Percentiles rank a stretch among this genome's conserved stretches.
Evolutionary conservation across 2,797 vertebrate genomes (phyloP).

Genomic region (Lepilemur septentrionalis): DNA sequence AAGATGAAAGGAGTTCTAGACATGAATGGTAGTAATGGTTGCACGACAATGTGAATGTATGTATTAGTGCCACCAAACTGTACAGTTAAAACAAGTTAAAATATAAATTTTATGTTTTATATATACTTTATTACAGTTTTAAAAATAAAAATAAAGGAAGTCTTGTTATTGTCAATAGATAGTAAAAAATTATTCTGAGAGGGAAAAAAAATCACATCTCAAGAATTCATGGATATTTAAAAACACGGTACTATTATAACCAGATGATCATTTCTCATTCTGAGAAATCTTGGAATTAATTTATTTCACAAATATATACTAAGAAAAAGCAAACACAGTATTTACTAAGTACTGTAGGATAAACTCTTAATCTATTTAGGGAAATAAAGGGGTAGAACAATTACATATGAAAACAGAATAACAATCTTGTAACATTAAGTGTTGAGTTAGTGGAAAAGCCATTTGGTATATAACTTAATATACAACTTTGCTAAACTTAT

Average conservation of each 20-base stretch:
- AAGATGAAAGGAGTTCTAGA: neutral
- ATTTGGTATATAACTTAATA: neutral
- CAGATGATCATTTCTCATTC: neutral
- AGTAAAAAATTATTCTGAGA: neutral
- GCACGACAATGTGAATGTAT: neutral
- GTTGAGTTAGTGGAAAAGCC: neutral
- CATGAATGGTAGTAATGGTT: neutral
- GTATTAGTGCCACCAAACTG: neutral
- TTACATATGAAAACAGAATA: neutral
- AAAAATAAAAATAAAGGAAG: neutral
- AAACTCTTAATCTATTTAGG: neutral
- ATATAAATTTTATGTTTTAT: neutral
- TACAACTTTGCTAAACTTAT: neutral
- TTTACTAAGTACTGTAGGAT: neutral
- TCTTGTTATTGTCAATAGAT: neutral
- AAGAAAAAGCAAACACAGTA: neutral
- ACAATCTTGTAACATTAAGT: neutral
- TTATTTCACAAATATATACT: neutral
- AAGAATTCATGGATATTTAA: neutral
- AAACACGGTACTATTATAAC: neutral
- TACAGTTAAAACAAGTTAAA: neutral
- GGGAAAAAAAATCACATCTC: neutral
- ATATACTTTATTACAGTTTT: neutral
- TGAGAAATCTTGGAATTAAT: neutral
- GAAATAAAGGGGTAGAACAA: neutral